Conservation (phyloP, 2,888 invertebrate genomes). For the Diarsia mendica region DNA sequence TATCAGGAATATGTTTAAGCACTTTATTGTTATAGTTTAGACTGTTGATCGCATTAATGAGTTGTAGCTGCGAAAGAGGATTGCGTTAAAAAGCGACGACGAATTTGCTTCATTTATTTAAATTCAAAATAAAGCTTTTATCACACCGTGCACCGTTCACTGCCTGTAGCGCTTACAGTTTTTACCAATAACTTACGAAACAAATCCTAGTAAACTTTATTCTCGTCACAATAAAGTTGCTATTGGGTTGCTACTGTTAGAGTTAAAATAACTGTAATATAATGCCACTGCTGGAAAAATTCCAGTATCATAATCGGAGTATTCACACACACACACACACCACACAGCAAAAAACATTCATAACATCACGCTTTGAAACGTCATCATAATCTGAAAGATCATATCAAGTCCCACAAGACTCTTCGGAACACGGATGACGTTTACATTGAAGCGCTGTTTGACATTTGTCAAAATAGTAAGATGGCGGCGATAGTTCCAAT, state of each 20-base stretch:
- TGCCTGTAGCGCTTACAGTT: not conserved
- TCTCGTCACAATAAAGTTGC: too few relatives aligned
- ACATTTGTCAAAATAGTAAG: not conserved
- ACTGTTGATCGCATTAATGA: conserved; percentile 34
- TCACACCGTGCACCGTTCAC: not conserved
- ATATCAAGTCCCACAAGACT: not conserved
- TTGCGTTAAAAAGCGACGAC: conserved; percentile 37
- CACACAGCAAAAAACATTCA: not conserved
- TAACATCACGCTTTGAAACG: not conserved
- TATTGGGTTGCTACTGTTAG: too few relatives aligned
- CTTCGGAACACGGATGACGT: not conserved
- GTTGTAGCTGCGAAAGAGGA: not conserved
- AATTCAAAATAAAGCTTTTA: conserved; percentile 8
- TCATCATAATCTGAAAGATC: not conserved
- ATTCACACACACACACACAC: too few relatives aligned
- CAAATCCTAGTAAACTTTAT: too few relatives aligned
- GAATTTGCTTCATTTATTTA: not conserved
- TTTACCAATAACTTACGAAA: not conserved
- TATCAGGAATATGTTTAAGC: conserved; percentile 48
- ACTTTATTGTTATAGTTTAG: conserved; percentile 35
- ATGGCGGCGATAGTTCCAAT: not conserved
- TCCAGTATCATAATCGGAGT: too few relatives aligned
- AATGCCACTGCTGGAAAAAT: not conserved
- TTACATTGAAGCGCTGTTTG: too few relatives aligned
- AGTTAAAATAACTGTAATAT: not conserved